Base-by-base conservation (phyloP, 2,113 vertebrate genomes). In the Barbus barbus region DNA sequence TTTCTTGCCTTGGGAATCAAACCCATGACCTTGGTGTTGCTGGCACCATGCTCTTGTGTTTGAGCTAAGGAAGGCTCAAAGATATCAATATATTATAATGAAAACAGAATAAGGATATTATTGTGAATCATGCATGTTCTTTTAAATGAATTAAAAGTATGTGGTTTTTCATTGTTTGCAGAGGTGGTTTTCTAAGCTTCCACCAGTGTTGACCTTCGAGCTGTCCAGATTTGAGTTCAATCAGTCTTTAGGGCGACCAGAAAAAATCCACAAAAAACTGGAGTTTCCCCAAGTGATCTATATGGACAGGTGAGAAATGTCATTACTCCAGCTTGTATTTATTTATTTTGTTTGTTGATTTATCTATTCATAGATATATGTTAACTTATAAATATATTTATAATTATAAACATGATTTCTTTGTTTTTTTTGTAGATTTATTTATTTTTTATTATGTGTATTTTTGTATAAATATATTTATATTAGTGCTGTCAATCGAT, bases 141-240 rank as follows among this genome's bases (percentile, higher is more conserved):
- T 74, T 41, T 51, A 13, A 51, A 20, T 67, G 12, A 22, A 69
- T 84, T 26, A 46, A 83, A 61, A 48, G 14, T 33, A 20, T 26
- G 71, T 69, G 26, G 33, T 11, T 16, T 13, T 74, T 51, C 8
- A n/a, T 14, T 58, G 51, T 89, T 78, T 69, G 24, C 91, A 99
- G 98, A 95, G 96, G 88, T 99, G 98, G 98, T 99, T 99, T 89
- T 97, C 97, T 86, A 98, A 96, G 83, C 93, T 99, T 20, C 98
- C 98, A 5, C 97, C 97, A 0, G 97, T 99, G 9, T 86, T 99
- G 93, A 99, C 98, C 33, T 99, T 99, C 90, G 98, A 99, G 86
- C 96, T 99, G 83, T 99, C 98, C 12, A 94, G 98, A 82, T 99
- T 98, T 90, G 97, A 99, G 89, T 99, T 98, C 92, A 99, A 99